Evolutionary conservation across 1,140 invertebrate genomes (phyloP).

Genomic region (Lordiphosa stackelbergi): DNA sequence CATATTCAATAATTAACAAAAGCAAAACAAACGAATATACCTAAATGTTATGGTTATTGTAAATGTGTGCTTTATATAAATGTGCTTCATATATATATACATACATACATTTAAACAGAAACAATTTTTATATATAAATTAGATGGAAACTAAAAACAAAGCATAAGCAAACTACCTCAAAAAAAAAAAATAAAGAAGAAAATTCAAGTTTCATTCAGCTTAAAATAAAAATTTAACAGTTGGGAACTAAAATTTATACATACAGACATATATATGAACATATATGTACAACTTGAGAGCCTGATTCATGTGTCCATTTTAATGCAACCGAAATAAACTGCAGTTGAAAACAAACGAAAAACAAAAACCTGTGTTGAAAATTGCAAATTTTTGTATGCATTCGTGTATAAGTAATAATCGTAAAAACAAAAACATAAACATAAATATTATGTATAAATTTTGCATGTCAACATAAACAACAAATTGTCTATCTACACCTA

Average conservation of each 20-base stretch:
- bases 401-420: conserved; percentile 33
- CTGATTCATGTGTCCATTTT: conserved; percentile 70
- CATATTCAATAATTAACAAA: conserved; percentile 43
- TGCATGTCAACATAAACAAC: conserved; percentile 9
- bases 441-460: conserved; percentile 62
- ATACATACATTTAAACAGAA: conserved; percentile 22
- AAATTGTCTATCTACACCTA: conserved; percentile 51
- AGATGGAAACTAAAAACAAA: conserved; percentile 38
- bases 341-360: conserved; percentile 29
- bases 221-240: conserved; percentile 19
- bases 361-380: conserved; percentile 65
- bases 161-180: conserved; percentile 63
- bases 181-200: conserved; percentile 37
- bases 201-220: conserved; percentile 46
- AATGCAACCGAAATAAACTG: conserved; percentile 23
- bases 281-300: conserved; percentile 49
- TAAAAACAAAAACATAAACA: conserved; percentile 31
- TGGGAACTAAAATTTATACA: conserved; percentile 43
- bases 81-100: conserved; percentile 62
- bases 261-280: conserved; percentile 21
- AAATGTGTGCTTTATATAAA: conserved; percentile 75
- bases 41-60: conserved; percentile 62
- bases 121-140: conserved; percentile 41
- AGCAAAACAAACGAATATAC: conserved; percentile 32
- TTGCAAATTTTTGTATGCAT: conserved; percentile 51